Evolutionary conservation across 1,140 invertebrate genomes (phyloP), one percentile per base, ranked within the genome.

Genomic region (Drosophila albomicans): DNA sequence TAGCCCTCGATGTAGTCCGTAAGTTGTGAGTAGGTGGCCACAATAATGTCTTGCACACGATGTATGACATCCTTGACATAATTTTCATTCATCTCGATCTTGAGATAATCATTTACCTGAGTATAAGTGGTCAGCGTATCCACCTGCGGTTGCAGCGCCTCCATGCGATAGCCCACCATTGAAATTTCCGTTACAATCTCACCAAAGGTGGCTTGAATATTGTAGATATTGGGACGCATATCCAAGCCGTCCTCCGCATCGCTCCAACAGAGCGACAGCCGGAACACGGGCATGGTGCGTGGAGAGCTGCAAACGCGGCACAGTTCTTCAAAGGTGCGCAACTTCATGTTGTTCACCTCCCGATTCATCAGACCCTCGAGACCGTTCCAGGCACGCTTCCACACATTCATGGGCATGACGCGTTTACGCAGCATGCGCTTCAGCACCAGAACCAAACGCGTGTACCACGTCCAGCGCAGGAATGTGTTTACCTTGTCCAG

Each of bases 281-380:
- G 93, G 3, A 95, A 80, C 64, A 93, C 92, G 3, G 95, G 95
- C 16, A 94, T 92, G 1, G 78, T 80, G 1, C 87, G 66, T 3
- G 78, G 75, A 46, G 93, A 80, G 0, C 76, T 76, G 32, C 94
- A 93, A 2, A 94, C 76, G 2, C 92, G 79, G 6, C 94, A 81
- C 20, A 95, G 79, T 66, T 95, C 91, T 13, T 94, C 85, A 5
- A 95, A 93, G 1, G 94, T 95, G 2, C 93, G 86, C 41, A 93
- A 93, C 46, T 95, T 93, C 15, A 93, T 70, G 57, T 93, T 89
- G 16, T 93, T 93, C 7, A 95, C 92, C 91, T 94, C 93, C n/a
- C 94, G 90, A 16, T 93, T 92, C 15, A 95, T 84, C 0, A 95
- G 64, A 38, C 92, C 93, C 8, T 93, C 92, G 5, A 93, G 79